Evolutionary conservation across 1,140 invertebrate species (phyloP).

Genomic region (Sipha flava): DNA sequence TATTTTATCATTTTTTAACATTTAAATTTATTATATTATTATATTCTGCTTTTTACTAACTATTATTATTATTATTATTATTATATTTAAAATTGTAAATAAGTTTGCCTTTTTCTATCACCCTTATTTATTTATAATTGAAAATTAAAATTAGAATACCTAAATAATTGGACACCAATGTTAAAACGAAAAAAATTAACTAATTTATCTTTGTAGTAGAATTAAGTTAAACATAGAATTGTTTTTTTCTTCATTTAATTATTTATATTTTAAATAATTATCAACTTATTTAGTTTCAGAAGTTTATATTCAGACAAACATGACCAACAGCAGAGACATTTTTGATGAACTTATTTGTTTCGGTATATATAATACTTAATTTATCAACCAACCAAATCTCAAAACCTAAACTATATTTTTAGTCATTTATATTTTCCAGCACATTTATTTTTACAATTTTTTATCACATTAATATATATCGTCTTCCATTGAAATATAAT

Average conservation of each 20-base stretch:
- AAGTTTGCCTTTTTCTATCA: background rate
- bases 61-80: background rate
- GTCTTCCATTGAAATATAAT: background rate
- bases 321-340: background rate
- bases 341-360: background rate
- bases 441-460: background rate
- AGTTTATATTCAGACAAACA: background rate
- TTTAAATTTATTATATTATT: background rate
- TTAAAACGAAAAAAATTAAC: background rate
- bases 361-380: too few relatives aligned
- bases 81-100: background rate
- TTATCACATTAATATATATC: background rate
- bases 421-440: background rate
- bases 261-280: background rate
- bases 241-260: background rate
- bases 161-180: background rate
- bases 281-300: background rate
- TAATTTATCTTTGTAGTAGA: background rate
- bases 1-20: background rate
- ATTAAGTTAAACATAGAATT: background rate
- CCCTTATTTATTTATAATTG: background rate
- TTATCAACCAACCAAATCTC: too few relatives aligned
- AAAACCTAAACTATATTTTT: too few relatives aligned
- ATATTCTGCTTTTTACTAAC: slow-evolving; percentile 6
- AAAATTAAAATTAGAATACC: background rate